Percentiles rank a stretch among this genome's conserved stretches.
phyloP scores from a whole-genome alignment of 2,888 invertebrate genomes.

The Eupithecia exiguata region DNA sequence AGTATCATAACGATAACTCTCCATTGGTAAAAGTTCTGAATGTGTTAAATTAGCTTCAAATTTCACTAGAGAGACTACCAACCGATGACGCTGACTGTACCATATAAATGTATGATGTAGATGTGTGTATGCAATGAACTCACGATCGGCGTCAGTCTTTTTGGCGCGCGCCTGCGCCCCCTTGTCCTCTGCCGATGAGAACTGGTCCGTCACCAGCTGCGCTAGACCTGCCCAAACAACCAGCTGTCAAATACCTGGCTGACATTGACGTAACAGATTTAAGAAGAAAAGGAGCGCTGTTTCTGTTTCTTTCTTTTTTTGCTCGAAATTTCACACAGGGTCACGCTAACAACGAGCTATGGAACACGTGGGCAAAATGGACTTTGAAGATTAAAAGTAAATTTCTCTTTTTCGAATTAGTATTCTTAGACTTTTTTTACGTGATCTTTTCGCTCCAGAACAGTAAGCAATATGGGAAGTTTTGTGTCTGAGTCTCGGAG shows the following conservation, averaged over 20 bases:
- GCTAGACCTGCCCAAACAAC: conserved; percentile 64
- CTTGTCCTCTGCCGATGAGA: conserved; percentile 65
- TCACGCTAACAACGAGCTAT: neutral
- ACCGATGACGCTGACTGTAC: neutral
- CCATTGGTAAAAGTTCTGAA: too few relatives aligned
- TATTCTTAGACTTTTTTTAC: neutral
- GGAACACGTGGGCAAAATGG: neutral
- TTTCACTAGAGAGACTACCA: neutral
- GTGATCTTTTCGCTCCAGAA: neutral
- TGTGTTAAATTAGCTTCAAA: neutral
- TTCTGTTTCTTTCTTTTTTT: neutral
- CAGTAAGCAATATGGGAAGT: too few relatives aligned
- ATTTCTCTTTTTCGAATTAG: neutral
- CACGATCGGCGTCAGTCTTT: conserved; percentile 56
- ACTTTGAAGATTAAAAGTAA: neutral
- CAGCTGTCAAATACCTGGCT: neutral
- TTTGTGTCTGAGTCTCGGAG: neutral
- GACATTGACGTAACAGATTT: neutral
- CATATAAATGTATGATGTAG: neutral
- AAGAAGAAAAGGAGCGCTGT: neutral
- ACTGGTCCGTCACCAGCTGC: conserved; percentile 78
- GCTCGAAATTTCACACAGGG: neutral
- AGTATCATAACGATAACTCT: too few relatives aligned
- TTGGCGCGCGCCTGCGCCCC: conserved; percentile 53
- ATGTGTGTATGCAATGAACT: conserved; percentile 45